Conservation (phyloP, 2,888 invertebrate species). For the Scotopteryx bipunctaria region DNA sequence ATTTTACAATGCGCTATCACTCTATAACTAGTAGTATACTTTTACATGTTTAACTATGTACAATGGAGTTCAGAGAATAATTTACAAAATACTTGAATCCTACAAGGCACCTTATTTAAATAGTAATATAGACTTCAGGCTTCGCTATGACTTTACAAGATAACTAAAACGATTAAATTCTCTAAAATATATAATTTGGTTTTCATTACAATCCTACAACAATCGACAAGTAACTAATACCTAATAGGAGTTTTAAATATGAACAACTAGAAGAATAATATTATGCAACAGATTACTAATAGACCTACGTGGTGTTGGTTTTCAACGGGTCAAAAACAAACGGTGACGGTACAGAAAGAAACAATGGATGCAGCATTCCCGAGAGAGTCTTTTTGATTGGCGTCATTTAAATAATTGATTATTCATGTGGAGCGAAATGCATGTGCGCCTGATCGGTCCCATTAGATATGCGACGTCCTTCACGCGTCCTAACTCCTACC, state of each 20-base stretch:
- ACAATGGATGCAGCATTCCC: constrained; percentile 56
- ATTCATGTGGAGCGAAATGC: constrained; percentile 79
- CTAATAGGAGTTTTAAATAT: constrained; percentile 82
- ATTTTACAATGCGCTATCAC: constrained; percentile 70
- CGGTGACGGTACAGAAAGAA: constrained; percentile 43
- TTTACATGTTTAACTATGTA: constrained; percentile 77
- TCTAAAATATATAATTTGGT: constrained; percentile 83
- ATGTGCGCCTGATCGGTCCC: constrained; percentile 73
- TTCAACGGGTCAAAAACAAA: constrained; percentile 49
- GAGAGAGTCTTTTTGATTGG: constrained; percentile 72
- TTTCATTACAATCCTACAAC: constrained; percentile 81
- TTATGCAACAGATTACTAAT: constrained; percentile 81
- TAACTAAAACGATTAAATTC: constrained; percentile 80
- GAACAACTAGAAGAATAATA: constrained; percentile 81
- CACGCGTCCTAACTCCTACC: constrained; percentile 82
- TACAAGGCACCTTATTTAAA: constrained; percentile 81
- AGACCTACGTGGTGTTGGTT: constrained; percentile 65
- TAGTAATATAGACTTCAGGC: constrained; percentile 79
- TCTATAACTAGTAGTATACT: constrained; percentile 78
- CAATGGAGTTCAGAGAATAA: constrained; percentile 78
- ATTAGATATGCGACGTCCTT: constrained; percentile 81
- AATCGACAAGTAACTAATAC: constrained; percentile 77
- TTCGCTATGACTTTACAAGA: constrained; percentile 81
- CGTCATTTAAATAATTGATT: constrained; percentile 81
- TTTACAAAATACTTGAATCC: constrained; percentile 76